phyloP scores from a whole-genome alignment of 30 jellyfish, hydroid and myxozoan species.

The Haliclystus octoradiatus region DNA sequence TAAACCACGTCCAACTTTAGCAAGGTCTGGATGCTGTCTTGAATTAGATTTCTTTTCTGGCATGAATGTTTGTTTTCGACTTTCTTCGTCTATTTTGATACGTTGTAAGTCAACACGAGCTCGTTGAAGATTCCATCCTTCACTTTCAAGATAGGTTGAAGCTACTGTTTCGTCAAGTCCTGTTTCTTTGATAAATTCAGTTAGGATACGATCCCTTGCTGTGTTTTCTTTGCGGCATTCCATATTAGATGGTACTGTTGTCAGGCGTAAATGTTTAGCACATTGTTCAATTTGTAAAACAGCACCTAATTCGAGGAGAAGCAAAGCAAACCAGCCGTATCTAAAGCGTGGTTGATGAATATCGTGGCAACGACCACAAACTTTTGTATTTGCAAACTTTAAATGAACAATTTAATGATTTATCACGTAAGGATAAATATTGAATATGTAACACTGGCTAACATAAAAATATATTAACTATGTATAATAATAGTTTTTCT shows the following conservation, averaged over 20 bases:
- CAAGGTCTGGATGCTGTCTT: slow-evolving; percentile 1
- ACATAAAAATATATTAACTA: too few relatives aligned
- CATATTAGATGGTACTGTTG: neutral
- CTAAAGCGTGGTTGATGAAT: too few relatives aligned
- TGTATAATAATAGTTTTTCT: too few relatives aligned
- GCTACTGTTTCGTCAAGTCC: slow-evolving; percentile 54
- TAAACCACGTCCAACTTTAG: slow-evolving; percentile 50
- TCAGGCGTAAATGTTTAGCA: neutral
- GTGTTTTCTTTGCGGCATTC: slow-evolving; percentile 12
- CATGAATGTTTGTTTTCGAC: neutral
- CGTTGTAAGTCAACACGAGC: slow-evolving; percentile 31
- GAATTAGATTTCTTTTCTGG: neutral
- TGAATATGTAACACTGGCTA: too few relatives aligned
- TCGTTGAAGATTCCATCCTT: slow-evolving; percentile 37
- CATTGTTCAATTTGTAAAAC: neutral
- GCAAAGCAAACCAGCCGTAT: too few relatives aligned
- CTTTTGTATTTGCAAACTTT: too few relatives aligned
- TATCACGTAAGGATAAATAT: too few relatives aligned
- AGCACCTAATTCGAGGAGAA: too few relatives aligned
- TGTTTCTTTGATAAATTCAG: slow-evolving; percentile 33
- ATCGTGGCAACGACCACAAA: too few relatives aligned
- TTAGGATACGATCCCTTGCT: slow-evolving; percentile 27
- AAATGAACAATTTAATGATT: too few relatives aligned
- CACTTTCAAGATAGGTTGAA: slow-evolving; percentile 22
- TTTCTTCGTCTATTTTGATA: slow-evolving; percentile 23